Base-by-base conservation (phyloP, 2,888 invertebrate genomes). In the Antheraea assamensis region DNA sequence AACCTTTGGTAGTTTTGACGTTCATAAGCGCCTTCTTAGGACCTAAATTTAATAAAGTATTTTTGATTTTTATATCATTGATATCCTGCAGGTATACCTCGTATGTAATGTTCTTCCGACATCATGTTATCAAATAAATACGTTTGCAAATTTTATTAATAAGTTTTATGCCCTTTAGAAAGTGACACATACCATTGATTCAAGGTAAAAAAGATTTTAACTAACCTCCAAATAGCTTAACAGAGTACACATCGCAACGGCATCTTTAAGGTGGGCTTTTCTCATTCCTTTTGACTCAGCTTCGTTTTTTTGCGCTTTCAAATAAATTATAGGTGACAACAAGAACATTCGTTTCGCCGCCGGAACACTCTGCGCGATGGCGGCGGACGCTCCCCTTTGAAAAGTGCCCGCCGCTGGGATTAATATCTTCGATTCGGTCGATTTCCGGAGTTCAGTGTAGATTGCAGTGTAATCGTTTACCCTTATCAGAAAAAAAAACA, bases 271-370 rank as follows among this genome's bases (percentile, higher is more conserved):
- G 86, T 99, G 98, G 0, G 98, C 97, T 72, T 93, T 95, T 79
- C 96, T 95, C 98, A 99, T 98, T 71, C 98, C 98, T 73, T 95
- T 94, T 31, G 96, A 96, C 90, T 98, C 98, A 0, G 96, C 95
- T 0, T 94, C 90, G 85, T 98, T 99, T 91, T 99, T 99, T 79
- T 97, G 96, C 0, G 98, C 98, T 86, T 98, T 98, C 92, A 98
- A 93, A 75, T 96, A 95, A 72, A 98, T 96, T 55, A 99, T 96
- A 0, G 98, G 98, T 0, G 98, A 98, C 7, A 96, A 94, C 75
- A 95, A 95, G 76, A 95, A 94, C 61, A 97, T 83, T 24, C 95
- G 85, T 83, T 96, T 96, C 49, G 95, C 92, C 49, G 89, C 85
- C 0, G 96, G 95, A 68, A 97, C 93, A 76, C 95, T 95, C 52